Evolutionary conservation across 1,140 invertebrate genomes (phyloP), one percentile per base, ranked within the genome.

Genomic region (Drosophila aff.): DNA sequence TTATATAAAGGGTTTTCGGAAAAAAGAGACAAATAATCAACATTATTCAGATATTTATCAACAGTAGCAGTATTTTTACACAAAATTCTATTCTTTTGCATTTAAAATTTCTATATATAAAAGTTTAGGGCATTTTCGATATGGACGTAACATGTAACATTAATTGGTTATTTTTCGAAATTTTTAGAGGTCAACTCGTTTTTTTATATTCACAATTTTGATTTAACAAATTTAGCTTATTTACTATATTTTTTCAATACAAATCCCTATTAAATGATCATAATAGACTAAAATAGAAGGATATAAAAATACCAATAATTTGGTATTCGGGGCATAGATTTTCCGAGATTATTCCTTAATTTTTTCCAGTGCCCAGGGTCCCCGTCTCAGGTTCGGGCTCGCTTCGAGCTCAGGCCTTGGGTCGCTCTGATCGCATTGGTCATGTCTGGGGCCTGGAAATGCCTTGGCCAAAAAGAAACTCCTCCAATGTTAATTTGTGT

Each of bases 401-500:
- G 53, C 43, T 31, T 72, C 68, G 49, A 18, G 64, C 64, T 43
- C 2, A 16, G 52, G 53, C 53, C 28, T 36, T 73, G 69, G 67
- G 67, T 73, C 69, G 55, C 67, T 46, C 69, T 73, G 69, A 73
- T 73, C 67, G 69, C 69, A 73, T 73, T 73, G 69, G 69, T 73
- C 69, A 73, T 73, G 69, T 73, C 65, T 78, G 75, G 74, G 58
- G 33, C 46, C 44, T 58, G 60, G 43, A 63, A 63, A 65, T 26
- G 40, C 40, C 60, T 40, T 57, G 75, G 73, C 64, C 74, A 44
- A 74, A 57, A 68, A 71, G 63, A 59, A 61, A 61, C 76, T 63
- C 76, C 71, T 87, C 81, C 74, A 58, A 90, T 90, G 85, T 91
- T 92, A 91, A 92, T 91, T 91, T 91, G 90, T 92, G 90, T 91